Percentiles rank a stretch among this genome's conserved stretches.
These are phyloP conservation scores for Ceratina japonica DNA, from an alignment of 1,140 invertebrate genomes.

Conservation along the genomic window DNA sequence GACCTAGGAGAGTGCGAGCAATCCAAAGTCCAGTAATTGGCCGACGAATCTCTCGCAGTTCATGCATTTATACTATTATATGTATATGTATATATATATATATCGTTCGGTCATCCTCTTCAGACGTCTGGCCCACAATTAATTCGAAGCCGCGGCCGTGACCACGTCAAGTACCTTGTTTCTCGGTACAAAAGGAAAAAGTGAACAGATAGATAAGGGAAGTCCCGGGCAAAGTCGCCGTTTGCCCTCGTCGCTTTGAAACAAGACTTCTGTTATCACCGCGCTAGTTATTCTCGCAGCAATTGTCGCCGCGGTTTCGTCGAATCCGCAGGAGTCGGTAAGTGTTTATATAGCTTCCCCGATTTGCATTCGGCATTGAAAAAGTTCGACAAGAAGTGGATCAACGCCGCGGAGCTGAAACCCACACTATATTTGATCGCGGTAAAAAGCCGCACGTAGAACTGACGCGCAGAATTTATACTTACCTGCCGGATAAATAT, in stretches of 20 bases:
- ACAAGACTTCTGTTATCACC: too few species aligned
- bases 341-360: too few species aligned
- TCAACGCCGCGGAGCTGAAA: slow-evolving; percentile 22
- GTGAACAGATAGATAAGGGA: neutral
- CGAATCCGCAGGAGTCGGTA: too few species aligned
- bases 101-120: neutral
- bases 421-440: neutral
- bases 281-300: too few species aligned
- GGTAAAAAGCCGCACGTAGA: neutral
- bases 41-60: neutral
- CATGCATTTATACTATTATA: neutral
- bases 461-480: slow-evolving; percentile 35
- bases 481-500: slow-evolving; percentile 51
- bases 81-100: too few species aligned
- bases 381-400: neutral
- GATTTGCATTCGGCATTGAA: too few species aligned
- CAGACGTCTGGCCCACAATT: slow-evolving; percentile 3
- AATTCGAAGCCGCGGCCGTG: neutral
- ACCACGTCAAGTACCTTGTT: neutral
- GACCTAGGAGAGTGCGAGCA: too few species aligned
- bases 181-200: neutral
- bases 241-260: neutral
- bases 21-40: neutral
- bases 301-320: too few species aligned
- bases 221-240: neutral